Conservation (phyloP, 2,113 vertebrate genomes). For the Ornithorhynchus anatinus region DNA sequence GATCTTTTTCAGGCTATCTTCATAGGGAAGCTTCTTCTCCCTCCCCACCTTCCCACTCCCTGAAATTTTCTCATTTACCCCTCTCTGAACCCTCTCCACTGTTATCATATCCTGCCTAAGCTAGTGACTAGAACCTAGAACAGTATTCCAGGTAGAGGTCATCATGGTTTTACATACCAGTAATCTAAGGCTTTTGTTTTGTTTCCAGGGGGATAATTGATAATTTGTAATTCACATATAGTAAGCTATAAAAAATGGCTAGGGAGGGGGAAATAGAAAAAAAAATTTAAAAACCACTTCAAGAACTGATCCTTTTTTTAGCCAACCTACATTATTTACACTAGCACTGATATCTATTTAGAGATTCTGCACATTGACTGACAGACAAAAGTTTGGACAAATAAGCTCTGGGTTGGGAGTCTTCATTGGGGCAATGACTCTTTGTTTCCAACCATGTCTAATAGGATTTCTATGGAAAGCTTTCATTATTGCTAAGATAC, state of each 20-base stretch:
- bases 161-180: too few species aligned
- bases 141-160: too few species aligned
- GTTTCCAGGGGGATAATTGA: too few species aligned
- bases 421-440: slow-evolving; percentile 23
- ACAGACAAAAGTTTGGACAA: slow-evolving; percentile 22
- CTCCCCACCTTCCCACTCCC: too few species aligned
- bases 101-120: too few species aligned
- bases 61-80: too few species aligned
- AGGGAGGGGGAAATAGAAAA: background rate
- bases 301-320: background rate
- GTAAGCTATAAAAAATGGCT: background rate
- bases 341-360: slow-evolving; percentile 21
- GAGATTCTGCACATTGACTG: background rate
- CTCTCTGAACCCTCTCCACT: too few species aligned
- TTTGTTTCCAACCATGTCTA: slow-evolving; percentile 15
- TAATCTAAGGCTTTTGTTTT: too few species aligned
- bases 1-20: too few species aligned
- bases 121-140: too few species aligned
- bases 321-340: background rate
- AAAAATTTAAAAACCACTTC: background rate
- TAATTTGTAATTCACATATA: background rate
- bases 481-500: background rate
- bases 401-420: slow-evolving; percentile 15
- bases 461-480: background rate
- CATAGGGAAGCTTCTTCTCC: too few species aligned